These are phyloP conservation scores for Brachirus orientalis DNA, from an alignment of 2,113 vertebrate species.

Conservation along the genomic window DNA sequence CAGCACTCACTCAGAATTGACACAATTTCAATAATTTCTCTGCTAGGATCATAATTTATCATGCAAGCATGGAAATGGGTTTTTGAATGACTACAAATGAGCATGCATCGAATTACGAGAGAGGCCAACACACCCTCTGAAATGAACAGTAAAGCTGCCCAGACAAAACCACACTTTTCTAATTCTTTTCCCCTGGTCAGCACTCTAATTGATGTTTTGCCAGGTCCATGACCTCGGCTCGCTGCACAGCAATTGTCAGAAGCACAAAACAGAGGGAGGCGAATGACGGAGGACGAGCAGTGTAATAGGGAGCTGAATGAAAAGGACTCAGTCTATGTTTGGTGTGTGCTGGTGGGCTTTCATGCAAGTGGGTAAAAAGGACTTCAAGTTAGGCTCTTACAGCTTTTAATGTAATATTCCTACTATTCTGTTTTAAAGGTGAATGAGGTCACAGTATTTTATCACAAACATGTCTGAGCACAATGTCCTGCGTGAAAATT, in stretches of 20 bases:
- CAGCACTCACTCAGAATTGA: neutral
- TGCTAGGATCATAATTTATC: neutral
- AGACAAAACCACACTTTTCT: slow-evolving; percentile 70
- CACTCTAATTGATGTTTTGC: slow-evolving; percentile 70
- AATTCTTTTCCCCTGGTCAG: slow-evolving; percentile 65
- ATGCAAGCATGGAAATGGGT: neutral
- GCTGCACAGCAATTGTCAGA: slow-evolving; percentile 70
- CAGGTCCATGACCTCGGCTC: slow-evolving; percentile 66
- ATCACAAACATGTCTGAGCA: slow-evolving; percentile 41
- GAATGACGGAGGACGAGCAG: slow-evolving; percentile 63
- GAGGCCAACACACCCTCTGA: slow-evolving; percentile 22
- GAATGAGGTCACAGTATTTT: slow-evolving; percentile 39
- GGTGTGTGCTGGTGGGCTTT: slow-evolving; percentile 54
- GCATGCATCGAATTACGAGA: neutral
- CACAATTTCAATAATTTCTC: neutral
- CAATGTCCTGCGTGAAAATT: slow-evolving; percentile 19
- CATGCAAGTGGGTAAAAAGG: neutral
- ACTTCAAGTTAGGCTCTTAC: slow-evolving; percentile 48
- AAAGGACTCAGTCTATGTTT: slow-evolving; percentile 64
- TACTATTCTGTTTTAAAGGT: slow-evolving; percentile 10
- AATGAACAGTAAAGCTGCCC: slow-evolving; percentile 55
- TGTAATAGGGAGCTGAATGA: slow-evolving; percentile 67
- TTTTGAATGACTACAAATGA: neutral
- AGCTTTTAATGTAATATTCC: slow-evolving; percentile 30
- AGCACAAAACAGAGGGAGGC: slow-evolving; percentile 68